phyloP scores from a whole-genome alignment of 2,113 vertebrate species.

The Scomber scombrus region DNA sequence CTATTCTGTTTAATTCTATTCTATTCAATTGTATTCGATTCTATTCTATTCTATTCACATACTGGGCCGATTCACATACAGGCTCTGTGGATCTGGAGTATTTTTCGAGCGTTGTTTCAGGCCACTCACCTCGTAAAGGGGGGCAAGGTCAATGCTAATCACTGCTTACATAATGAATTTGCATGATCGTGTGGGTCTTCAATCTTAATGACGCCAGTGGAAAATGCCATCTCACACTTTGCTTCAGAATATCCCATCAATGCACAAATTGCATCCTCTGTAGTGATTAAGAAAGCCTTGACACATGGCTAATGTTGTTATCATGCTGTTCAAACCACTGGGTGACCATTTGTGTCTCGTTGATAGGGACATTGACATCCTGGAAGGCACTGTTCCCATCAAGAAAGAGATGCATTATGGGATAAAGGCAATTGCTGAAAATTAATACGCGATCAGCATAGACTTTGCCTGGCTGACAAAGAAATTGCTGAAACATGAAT shows the following conservation, averaged over 20 bases:
- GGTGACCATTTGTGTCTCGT: slow-evolving; percentile 76
- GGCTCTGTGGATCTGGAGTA: slow-evolving; percentile 14
- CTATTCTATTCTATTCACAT: not conserved
- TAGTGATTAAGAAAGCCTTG: slow-evolving; percentile 78
- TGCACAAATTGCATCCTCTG: slow-evolving; percentile 69
- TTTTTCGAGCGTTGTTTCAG: slow-evolving; percentile 62
- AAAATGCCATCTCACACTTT: slow-evolving; percentile 72
- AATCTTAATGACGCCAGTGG: slow-evolving; percentile 62
- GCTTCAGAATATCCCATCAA: slow-evolving; percentile 72
- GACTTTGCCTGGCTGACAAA: slow-evolving; percentile 29
- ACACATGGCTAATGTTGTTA: slow-evolving; percentile 81
- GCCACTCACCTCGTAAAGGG: slow-evolving; percentile 52
- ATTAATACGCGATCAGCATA: slow-evolving; percentile 62
- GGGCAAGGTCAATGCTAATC: slow-evolving; percentile 77
- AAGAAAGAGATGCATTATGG: slow-evolving; percentile 68
- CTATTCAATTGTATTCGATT: slow-evolving; percentile 3
- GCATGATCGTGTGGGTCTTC: slow-evolving; percentile 69
- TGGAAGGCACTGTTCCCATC: slow-evolving; percentile 73
- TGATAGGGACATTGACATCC: slow-evolving; percentile 77
- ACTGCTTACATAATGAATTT: slow-evolving; percentile 75
- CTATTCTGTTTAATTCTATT: not conserved
- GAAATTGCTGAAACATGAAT: slow-evolving; percentile 30
- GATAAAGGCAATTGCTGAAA: slow-evolving; percentile 56
- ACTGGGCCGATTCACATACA: not conserved
- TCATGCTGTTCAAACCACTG: slow-evolving; percentile 77